Conservation (phyloP, 2,888 invertebrate species). For the Trichopria drosophilae region DNA sequence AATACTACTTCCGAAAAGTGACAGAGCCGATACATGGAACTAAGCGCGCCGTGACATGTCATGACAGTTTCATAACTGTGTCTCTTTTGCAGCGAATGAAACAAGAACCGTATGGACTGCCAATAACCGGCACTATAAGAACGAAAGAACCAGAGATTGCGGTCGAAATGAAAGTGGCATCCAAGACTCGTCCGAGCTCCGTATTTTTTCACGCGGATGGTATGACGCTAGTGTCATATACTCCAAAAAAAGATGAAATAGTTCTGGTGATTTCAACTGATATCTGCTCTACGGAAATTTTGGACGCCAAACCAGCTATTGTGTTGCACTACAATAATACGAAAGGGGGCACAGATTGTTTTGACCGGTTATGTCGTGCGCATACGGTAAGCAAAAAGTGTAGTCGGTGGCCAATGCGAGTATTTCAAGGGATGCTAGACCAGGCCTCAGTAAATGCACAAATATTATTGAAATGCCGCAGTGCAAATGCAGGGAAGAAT, state of each 20-base stretch:
- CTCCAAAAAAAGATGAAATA: neutral
- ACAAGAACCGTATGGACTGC: neutral
- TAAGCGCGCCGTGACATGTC: conserved; percentile 1
- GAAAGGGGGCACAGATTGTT: conserved; percentile 37
- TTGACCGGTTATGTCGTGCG: too few relatives aligned
- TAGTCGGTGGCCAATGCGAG: conserved; percentile 35
- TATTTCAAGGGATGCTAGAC: too few relatives aligned
- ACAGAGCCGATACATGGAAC: conserved; percentile 18
- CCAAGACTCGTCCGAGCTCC: neutral
- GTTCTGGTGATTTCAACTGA: too few relatives aligned
- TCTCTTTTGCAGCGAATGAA: neutral
- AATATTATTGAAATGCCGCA: too few relatives aligned
- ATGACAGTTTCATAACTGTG: neutral
- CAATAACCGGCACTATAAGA: neutral
- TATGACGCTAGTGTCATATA: too few relatives aligned
- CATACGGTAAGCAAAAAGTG: conserved; percentile 11
- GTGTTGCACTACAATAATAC: too few relatives aligned
- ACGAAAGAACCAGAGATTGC: neutral
- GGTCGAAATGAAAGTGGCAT: neutral
- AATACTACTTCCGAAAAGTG: conserved; percentile 15
- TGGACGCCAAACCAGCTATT: too few relatives aligned
- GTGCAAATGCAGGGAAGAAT: too few relatives aligned
- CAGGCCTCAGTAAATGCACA: too few relatives aligned
- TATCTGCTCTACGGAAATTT: too few relatives aligned
- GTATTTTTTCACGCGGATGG: neutral